Conservation (phyloP, 35 echinoderm and acorn worm genomes). For the Eucidaris tribuloides region DNA sequence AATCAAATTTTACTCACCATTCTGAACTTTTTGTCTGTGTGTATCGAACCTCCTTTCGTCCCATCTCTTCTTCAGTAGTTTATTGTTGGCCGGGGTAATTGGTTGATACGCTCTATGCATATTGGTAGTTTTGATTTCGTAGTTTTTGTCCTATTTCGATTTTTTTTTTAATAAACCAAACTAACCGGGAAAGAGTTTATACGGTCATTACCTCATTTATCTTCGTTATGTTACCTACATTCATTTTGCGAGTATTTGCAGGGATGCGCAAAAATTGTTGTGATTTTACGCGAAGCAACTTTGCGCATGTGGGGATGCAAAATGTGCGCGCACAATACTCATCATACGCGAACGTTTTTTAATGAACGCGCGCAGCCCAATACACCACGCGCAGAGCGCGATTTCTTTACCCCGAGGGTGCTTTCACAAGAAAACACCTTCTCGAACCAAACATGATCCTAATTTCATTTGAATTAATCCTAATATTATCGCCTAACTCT, state of each 20-base stretch:
- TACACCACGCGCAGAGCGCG: too few species aligned
- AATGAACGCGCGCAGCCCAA: too few species aligned
- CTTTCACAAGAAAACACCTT: too few species aligned
- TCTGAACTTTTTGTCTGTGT: conserved; percentile 90
- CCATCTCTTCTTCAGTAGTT: conserved; percentile 93
- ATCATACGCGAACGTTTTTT: too few species aligned
- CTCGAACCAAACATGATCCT: too few species aligned
- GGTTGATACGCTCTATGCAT: conserved; percentile 99
- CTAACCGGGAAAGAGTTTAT: neutral
- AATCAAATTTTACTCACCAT: conserved; percentile 47
- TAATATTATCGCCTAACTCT: too few species aligned
- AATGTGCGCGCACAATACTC: neutral
- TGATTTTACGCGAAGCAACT: neutral
- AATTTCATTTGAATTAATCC: too few species aligned
- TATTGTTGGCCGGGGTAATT: conserved; percentile 97
- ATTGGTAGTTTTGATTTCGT: neutral
- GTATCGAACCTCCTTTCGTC: conserved; percentile 87
- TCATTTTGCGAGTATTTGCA: neutral
- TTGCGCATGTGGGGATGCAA: neutral
- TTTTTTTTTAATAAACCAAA: neutral
- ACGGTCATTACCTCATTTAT: neutral
- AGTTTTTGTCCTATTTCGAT: neutral
- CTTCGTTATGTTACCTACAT: neutral
- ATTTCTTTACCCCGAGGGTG: too few species aligned
- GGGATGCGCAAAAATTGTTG: neutral